phyloP scores from a whole-genome alignment of 53 echinoderm and acorn worm species.

The Arbacia lixula region DNA sequence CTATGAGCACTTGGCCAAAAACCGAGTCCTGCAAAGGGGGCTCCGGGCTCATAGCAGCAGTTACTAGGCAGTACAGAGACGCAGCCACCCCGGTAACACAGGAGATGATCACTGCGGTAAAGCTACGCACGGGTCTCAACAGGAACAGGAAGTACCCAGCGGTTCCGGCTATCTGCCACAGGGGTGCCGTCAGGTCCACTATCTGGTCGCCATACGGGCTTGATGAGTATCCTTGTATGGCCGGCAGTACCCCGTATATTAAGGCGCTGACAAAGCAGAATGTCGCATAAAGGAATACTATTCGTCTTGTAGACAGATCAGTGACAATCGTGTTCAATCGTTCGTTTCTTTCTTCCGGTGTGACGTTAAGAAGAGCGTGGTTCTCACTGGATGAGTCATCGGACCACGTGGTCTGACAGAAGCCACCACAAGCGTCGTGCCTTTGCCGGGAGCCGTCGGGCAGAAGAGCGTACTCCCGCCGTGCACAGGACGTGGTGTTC shows the following conservation, averaged over 20 bases:
- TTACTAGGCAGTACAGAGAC: background rate
- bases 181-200: constrained; percentile 20
- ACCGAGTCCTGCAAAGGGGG: background rate
- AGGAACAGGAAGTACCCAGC: constrained; percentile 9
- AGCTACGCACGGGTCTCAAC: constrained; percentile 6
- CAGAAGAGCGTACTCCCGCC: constrained; percentile 62
- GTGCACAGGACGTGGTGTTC: constrained; percentile 71
- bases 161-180: constrained; percentile 44
- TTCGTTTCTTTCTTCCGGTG: no score
- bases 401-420: background rate
- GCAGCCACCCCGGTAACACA: background rate
- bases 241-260: constrained; percentile 52
- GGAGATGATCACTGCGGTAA: background rate
- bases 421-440: constrained; percentile 1
- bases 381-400: background rate
- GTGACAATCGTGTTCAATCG: no score
- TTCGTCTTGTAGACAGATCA: background rate
- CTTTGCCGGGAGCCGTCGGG: background rate
- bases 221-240: constrained; percentile 63
- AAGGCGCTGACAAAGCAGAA: constrained; percentile 17
- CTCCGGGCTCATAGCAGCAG: background rate
- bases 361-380: background rate
- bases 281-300: constrained; percentile 29
- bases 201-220: constrained; percentile 61
- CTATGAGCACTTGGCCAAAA: constrained; percentile 7